A percentile compares a stretch with the other conserved stretches of the same genome.
Evolutionary conservation across 2,888 invertebrate species (phyloP).

Genomic region (Tuberolachnus salignus): DNA sequence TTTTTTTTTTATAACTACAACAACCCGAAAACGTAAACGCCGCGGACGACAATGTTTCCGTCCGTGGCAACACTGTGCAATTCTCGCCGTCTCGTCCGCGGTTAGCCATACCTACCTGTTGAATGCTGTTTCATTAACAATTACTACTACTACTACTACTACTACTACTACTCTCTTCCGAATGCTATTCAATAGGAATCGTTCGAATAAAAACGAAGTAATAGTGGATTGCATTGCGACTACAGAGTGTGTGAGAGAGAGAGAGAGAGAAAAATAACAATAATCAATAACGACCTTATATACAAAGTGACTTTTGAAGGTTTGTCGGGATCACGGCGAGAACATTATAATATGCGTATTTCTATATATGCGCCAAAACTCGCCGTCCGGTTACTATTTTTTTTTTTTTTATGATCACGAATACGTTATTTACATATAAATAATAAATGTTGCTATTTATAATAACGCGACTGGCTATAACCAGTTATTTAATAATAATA

Average conservation of each 20-base stretch:
- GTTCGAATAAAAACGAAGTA: conserved; percentile 12
- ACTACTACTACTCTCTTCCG: neutral
- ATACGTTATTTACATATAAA: too few relatives aligned
- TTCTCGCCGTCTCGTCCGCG: neutral
- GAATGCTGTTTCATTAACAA: conserved; percentile 15
- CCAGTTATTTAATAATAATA: too few relatives aligned
- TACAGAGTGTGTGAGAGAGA: neutral
- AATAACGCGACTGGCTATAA: too few relatives aligned
- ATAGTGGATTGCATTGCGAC: neutral
- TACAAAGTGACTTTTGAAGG: conserved; percentile 8
- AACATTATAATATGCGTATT: neutral
- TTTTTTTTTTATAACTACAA: neutral
- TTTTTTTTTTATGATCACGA: too few relatives aligned
- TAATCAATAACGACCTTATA: conserved; percentile 1
- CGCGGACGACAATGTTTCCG: conserved; percentile 13
- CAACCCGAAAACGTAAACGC: neutral
- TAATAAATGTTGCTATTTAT: too few relatives aligned
- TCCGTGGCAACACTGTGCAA: neutral
- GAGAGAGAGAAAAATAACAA: neutral
- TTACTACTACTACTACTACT: neutral
- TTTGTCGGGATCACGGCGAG: neutral
- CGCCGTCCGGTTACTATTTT: neutral
- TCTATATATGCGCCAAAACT: neutral
- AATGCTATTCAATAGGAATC: conserved; percentile 2
- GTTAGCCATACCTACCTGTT: neutral